These are phyloP conservation scores for Serranus cabrilla DNA, from an alignment of 2,797 vertebrate species.

Conservation along the genomic window DNA sequence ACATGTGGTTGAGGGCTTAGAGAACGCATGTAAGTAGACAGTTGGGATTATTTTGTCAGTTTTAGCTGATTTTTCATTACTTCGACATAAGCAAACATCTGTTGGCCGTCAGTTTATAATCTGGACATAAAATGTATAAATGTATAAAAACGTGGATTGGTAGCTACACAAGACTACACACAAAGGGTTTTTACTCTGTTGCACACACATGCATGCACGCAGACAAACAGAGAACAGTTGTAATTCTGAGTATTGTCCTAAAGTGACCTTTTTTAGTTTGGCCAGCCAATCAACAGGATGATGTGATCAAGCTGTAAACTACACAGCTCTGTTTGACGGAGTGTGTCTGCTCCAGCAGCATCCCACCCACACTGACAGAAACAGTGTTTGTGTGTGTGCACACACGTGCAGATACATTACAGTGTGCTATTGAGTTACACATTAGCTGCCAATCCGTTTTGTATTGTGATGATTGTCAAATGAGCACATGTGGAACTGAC, in stretches of 20 bases:
- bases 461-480: constrained; percentile 51
- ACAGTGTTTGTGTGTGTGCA: not conserved
- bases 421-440: constrained; percentile 46
- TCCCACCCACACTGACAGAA: constrained; percentile 61
- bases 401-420: constrained; percentile 15
- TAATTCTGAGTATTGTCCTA: constrained; percentile 44
- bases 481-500: constrained; percentile 44
- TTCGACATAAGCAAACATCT: not conserved
- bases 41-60: not conserved
- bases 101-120: not conserved
- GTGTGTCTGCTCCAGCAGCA: constrained; percentile 49
- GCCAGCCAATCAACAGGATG: constrained; percentile 51
- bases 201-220: not conserved
- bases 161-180: not conserved
- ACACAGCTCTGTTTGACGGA: constrained; percentile 55
- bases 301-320: constrained; percentile 65
- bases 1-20: not conserved
- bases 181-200: not conserved
- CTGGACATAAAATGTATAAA: not conserved
- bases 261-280: constrained; percentile 39
- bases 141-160: not conserved
- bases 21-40: not conserved
- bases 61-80: not conserved
- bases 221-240: not conserved
- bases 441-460: constrained; percentile 46